These are phyloP conservation scores for Myotis davidii DNA, from an alignment of 2,113 vertebrate genomes.

Conservation along the genomic window DNA sequence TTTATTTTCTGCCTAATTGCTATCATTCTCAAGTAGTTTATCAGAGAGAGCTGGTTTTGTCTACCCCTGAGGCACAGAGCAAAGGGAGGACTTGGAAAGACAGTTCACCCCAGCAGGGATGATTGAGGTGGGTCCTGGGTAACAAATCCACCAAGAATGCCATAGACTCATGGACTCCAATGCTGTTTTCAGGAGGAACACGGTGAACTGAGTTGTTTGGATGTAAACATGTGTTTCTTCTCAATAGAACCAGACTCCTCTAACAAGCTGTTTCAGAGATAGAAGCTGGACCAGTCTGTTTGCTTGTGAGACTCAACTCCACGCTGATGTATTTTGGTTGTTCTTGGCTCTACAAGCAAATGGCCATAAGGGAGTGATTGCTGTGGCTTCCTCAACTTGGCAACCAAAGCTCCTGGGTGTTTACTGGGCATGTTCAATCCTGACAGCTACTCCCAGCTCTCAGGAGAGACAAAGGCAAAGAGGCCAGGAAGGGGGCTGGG, in stretches of 20 bases:
- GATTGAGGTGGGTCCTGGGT: not conserved
- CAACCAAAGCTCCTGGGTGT: constrained; percentile 25
- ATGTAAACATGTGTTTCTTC: constrained; percentile 10
- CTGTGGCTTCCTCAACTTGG: not conserved
- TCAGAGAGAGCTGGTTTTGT: not conserved
- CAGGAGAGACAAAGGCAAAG: not conserved
- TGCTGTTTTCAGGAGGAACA: not conserved
- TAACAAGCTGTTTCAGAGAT: not conserved
- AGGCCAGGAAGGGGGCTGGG: not conserved
- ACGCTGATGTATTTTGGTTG: not conserved
- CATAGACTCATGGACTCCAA: not conserved
- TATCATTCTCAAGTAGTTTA: not conserved
- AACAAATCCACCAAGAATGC: not conserved
- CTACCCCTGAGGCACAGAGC: not conserved
- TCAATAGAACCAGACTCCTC: not conserved
- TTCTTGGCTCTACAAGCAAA: constrained; percentile 27
- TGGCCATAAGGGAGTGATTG: not conserved
- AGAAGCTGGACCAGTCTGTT: not conserved
- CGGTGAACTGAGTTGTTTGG: not conserved
- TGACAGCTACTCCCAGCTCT: not conserved
- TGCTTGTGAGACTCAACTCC: not conserved
- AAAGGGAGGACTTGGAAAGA: not conserved
- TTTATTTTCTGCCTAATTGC: not conserved
- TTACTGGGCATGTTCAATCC: not conserved
- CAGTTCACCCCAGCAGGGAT: not conserved